Evolutionary conservation across 1,140 invertebrate genomes (phyloP), one percentile per base, ranked within the genome.

Genomic region (Scylla paramamosain): DNA sequence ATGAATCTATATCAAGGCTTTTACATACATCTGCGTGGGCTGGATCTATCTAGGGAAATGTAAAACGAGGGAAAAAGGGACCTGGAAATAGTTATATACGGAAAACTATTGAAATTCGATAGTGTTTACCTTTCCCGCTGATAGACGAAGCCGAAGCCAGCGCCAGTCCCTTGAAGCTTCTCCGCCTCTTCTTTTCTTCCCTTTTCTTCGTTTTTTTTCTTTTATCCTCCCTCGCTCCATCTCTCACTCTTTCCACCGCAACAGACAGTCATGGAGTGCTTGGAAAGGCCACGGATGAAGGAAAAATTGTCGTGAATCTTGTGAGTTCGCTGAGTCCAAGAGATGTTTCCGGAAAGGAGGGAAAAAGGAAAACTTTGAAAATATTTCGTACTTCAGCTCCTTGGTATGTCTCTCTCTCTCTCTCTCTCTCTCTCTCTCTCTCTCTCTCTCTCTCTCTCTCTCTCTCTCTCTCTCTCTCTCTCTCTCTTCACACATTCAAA

Each of bases 351-450:
- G 52, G 16, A 59, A 59, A 59, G 10, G 52, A 59, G 52, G 52
- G 16, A 59, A 59, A 59, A 20, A 20, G 52, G 52, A 12, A 59
- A 59, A 59, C 16, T 59, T 39, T 59, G 10, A 59, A 59, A 59
- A 59, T 59, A 59, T 20, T 59, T 59, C 16, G 52, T 59, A 59
- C 52, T 4, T 20, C 16, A 77, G 20, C 67, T 77, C 12, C 67
- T 77, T 59, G 10, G 52, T 14, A 59, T 59, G 10, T 77, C 25
- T 20, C 8, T 25, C n/a, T 77, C 1, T 77, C 25, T 20, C 67
- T n/a, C n/a, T n/a, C 67, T 77, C 67, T 77, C 67, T 77, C 67
- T 77, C 67, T 77, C 67, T 77, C 67, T 77, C 67, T 77, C 67
- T n/a, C 25, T n/a, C 25, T n/a, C 67, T 77, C 67, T 77, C 67